Percentiles rank a stretch among this genome's conserved stretches.
These are phyloP conservation scores for Cyclopterus lumpus DNA, from an alignment of 2,797 vertebrate species.

Conservation along the genomic window DNA sequence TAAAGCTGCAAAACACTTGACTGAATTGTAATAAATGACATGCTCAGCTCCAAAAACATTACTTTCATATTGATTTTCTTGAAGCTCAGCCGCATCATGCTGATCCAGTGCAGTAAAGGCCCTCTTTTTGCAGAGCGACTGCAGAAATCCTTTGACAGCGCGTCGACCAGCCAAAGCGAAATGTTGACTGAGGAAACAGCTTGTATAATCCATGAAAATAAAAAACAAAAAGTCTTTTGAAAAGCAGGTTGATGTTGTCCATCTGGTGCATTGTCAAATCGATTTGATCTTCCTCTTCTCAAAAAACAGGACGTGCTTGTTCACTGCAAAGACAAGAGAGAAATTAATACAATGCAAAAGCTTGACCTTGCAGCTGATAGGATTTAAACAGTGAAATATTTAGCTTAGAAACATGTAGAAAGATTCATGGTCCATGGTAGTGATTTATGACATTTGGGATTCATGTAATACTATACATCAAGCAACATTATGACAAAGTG, in stretches of 20 bases:
- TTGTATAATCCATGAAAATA: slow-evolving; percentile 16
- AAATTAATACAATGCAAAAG: background rate
- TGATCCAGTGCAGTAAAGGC: slow-evolving; percentile 1
- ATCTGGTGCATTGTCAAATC: slow-evolving; percentile 78
- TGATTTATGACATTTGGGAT: background rate
- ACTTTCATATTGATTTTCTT: background rate
- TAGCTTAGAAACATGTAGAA: background rate
- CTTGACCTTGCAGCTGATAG: background rate
- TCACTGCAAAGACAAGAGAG: slow-evolving; percentile 83
- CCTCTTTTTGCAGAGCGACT: background rate
- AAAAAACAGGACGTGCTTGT: slow-evolving; percentile 92
- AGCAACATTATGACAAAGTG: background rate
- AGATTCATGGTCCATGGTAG: background rate
- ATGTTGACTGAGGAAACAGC: background rate
- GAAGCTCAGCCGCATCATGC: background rate
- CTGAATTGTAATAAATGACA: background rate
- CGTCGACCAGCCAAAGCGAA: slow-evolving; percentile 13
- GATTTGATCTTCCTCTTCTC: slow-evolving; percentile 96
- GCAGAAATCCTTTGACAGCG: slow-evolving; percentile 23
- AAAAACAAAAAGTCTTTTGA: slow-evolving; percentile 30
- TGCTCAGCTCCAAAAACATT: background rate
- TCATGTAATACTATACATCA: background rate
- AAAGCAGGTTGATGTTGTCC: slow-evolving; percentile 33
- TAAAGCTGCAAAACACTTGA: background rate
- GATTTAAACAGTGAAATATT: background rate